Base-by-base conservation (phyloP, 2,113 vertebrate species). In the Pteruthius melanotis region DNA sequence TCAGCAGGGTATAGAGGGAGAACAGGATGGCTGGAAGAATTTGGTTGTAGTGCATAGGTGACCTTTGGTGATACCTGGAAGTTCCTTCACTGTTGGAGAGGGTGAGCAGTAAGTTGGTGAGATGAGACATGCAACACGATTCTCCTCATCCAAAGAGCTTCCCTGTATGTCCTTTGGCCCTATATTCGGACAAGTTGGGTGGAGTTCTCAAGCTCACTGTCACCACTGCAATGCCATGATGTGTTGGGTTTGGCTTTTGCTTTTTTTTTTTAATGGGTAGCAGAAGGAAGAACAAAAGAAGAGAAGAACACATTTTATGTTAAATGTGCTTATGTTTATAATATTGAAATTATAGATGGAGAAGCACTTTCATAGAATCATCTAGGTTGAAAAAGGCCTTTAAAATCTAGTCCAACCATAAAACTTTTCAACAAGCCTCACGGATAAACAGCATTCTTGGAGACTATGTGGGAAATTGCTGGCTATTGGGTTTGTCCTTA, bases 121-220 rank as follows among this genome's bases (percentile, higher is more conserved):
- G 40, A 30, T 44, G 22, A 60, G 40, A 53, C 2, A 1, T 39
- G 16, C 57, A 79, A 7, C 1, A 0, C 7, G 7, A 27, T 63
- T 13, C 33, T 83, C 26, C 33, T 56, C 42, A 63, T 42, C 33
- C 20, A 24, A 50, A 64, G 47, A 78, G 13, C 15, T 42, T 87
- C 12, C 23, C 26, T n/a, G 1, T 5, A 5, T 64, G 24, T 45
- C 20, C 11, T 26, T 44, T 77, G 44, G 26, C 37, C 28, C 17
- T 77, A 0, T 11, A 8, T 52, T 60, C 87, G 44, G 37, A 11
- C 15, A 40, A 66, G 44, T 0, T 70, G 57, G n/a, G 49, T 78
- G 81, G 24, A 11, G 14, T 64, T 94, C 68, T 70, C 24, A 44
- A 59, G 37, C 31, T 91, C 54, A 26, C 19, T 80, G 35, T 60